A percentile compares a stretch with the other conserved stretches of the same genome.
phyloP scores from a whole-genome alignment of 2,797 vertebrate species.

The Stomatorhinus walkeri region DNA sequence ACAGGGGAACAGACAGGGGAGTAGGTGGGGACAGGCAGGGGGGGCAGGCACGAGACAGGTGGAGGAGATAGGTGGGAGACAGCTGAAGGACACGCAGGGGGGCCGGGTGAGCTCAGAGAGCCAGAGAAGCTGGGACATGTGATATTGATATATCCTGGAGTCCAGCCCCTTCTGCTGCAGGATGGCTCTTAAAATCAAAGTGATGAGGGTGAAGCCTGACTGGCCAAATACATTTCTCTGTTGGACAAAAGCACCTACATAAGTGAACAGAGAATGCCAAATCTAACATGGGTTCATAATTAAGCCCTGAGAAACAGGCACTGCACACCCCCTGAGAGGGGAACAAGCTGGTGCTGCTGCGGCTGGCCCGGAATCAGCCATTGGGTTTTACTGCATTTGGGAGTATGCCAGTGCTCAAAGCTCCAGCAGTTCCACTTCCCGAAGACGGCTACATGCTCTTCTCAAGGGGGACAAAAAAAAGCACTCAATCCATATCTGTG shows the following conservation, averaged over 20 bases:
- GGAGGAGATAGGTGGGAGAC: background rate
- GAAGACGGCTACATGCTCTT: background rate
- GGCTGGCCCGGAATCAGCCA: background rate
- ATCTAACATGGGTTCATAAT: background rate
- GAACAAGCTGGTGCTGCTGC: background rate
- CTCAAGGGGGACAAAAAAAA: background rate
- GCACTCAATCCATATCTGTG: background rate
- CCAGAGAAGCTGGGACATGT: background rate
- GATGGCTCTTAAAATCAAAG: background rate
- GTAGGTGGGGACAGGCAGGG: background rate
- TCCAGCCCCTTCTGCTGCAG: background rate
- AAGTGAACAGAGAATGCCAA: background rate
- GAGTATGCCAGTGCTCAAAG: background rate
- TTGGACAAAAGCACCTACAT: background rate
- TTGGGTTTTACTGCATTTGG: background rate
- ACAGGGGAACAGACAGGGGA: background rate
- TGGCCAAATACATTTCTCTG: background rate
- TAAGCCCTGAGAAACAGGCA: background rate
- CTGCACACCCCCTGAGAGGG: background rate
- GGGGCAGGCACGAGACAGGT: background rate
- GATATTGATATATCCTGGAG: background rate
- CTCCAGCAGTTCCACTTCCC: background rate
- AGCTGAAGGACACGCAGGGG: background rate
- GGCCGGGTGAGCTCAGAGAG: background rate
- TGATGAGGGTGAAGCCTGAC: background rate